phyloP scores from a whole-genome alignment of 2,797 vertebrate species.

The Megaceryle alcyon region DNA sequence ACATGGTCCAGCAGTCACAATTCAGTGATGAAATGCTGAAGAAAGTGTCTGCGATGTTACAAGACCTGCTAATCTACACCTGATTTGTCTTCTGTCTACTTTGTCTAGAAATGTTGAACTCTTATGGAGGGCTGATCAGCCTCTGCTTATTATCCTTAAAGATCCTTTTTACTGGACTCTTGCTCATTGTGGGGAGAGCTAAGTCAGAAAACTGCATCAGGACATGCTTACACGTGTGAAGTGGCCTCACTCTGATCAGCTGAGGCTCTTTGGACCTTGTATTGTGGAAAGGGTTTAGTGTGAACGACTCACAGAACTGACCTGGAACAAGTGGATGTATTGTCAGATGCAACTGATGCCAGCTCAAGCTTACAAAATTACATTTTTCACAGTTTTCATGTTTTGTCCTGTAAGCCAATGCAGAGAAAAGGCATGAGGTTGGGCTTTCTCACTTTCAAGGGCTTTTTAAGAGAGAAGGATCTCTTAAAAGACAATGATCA shows the following conservation, averaged over 20 bases:
- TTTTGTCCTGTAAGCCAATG: not conserved
- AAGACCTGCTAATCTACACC: not conserved
- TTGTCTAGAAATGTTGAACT: not conserved
- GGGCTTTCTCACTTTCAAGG: not conserved
- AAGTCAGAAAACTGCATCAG: not conserved
- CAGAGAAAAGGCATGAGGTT: not conserved
- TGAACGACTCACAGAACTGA: not conserved
- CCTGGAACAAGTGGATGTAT: not conserved
- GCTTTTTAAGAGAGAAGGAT: not conserved
- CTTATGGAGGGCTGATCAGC: not conserved
- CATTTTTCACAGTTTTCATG: not conserved
- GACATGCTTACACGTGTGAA: fast-evolving
- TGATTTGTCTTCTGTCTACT: not conserved
- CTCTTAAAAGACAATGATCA: not conserved
- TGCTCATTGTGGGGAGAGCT: not conserved
- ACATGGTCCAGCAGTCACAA: not conserved
- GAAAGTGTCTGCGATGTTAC: not conserved
- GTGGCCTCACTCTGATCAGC: not conserved
- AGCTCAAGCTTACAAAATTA: not conserved
- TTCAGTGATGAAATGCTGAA: not conserved
- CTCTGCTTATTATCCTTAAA: not conserved
- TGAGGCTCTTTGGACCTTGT: not conserved
- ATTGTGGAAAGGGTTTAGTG: not conserved
- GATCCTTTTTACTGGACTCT: not conserved
- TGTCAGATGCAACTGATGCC: not conserved